These are phyloP conservation scores for Zele albiditarsus DNA, from an alignment of 2,888 invertebrate genomes.

Conservation along the genomic window DNA sequence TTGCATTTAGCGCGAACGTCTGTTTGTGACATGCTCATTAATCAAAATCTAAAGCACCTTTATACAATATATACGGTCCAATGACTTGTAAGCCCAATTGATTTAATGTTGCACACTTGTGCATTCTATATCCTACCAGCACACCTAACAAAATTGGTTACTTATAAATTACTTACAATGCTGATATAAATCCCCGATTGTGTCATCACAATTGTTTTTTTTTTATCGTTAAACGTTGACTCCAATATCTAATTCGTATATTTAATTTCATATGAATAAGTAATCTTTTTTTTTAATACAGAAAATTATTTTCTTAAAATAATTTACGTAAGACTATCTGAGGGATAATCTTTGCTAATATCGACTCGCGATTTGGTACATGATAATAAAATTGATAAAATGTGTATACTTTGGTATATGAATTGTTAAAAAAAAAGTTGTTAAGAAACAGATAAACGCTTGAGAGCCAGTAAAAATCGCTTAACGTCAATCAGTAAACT, in stretches of 20 bases:
- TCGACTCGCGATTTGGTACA: conserved; percentile 44
- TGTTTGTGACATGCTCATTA: conserved; percentile 36
- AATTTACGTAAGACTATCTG: conserved; percentile 10
- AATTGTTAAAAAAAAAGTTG: conserved; percentile 23
- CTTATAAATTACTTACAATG: conserved; percentile 17
- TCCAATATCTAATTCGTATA: background rate
- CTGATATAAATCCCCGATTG: conserved; percentile 6
- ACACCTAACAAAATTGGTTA: background rate
- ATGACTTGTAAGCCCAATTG: background rate
- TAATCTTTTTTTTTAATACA: conserved; percentile 13
- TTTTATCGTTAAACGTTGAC: background rate
- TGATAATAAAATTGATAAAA: conserved; percentile 35
- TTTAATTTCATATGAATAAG: background rate
- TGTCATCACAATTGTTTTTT: conserved; percentile 20
- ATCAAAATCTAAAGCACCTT: conserved; percentile 24
- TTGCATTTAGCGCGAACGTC: background rate
- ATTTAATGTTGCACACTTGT: background rate
- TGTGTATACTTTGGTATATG: conserved; percentile 34
- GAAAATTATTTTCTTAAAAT: conserved; percentile 3
- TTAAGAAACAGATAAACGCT: conserved; percentile 43
- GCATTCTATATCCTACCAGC: background rate
- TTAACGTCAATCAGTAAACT: conserved; percentile 32
- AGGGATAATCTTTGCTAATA: background rate
- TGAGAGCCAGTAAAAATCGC: conserved; percentile 36
- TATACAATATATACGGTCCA: background rate